Base-by-base conservation (phyloP, 1,140 invertebrate genomes). In the Danaus melanippus region DNA sequence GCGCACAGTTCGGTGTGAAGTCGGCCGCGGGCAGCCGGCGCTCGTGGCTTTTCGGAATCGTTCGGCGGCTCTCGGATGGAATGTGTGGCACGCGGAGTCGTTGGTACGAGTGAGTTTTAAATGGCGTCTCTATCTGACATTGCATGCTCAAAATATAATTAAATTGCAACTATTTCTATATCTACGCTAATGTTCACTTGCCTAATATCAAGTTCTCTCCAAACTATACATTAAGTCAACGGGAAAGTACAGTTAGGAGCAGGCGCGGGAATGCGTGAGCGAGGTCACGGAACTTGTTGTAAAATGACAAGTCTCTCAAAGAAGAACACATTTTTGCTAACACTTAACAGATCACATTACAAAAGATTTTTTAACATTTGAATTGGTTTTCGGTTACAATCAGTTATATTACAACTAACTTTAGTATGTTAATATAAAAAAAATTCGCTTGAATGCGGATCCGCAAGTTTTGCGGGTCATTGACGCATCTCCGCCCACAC, bases 281-380 rank as follows among this genome's bases (percentile, higher is more conserved):
- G 84, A 86, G 84, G 84, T 86, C 82, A 86, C 84, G 76, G 79
- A 86, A 84, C 84, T 86, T 84, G 82, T 86, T 83, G 80, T 85
- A 81, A 84, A 64, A 86, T 85, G 77, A 86, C 82, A 81, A 78
- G 77, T 74, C 73, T 79, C 79, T 70, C 67, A 64, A 72, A 70
- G 76, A 83, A 74, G 69, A 82, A 77, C 66, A 71, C 59, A 65
- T 67, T 67, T 78, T 66, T 74, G 65, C 62, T 52, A 12, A 45
- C 49, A 21, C 49, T 46, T 32, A 32, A 32, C 21, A 32, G 21
- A 32, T 32, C 21, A 32, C 21, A 32, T 32, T 32, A 32, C 21
- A 32, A 32, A 32, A 2, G 21, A 32, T 32, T 32, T 32, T 32
- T 32, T 32, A 32, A 32, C 21, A 32, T 32, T 32, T 32, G 6